Base-by-base conservation (phyloP, 2,888 invertebrate species). In the Eupithecia pulchellata region DNA sequence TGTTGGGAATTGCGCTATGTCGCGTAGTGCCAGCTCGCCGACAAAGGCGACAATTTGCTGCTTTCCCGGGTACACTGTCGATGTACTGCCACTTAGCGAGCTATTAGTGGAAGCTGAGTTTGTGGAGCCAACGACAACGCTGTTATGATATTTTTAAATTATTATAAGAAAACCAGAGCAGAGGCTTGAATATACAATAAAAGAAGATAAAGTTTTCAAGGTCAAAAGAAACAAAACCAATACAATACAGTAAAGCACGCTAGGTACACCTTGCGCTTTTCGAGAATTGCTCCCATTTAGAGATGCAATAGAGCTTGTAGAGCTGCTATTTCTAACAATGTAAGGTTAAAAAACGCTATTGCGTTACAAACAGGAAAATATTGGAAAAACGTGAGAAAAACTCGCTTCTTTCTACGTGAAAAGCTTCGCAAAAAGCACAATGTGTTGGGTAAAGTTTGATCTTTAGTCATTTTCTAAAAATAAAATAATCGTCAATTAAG, bases 1-100 rank as follows among this genome's bases (percentile, higher is more conserved):
- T 57, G 29, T 17, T 11, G 1, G 32, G 30, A 61, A 61, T 57
- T 29, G 57, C 14, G 13, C 32, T 5, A 34, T 25, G 34, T 61
- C 9, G 32, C 61, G 25, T 34, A 17, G 20, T 20, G 61, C 20
- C 61, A 34, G 34, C 61, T 27, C 25, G 61, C 69, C 69, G 65
- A 67, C 73, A 70, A 66, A 71, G 69, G 36, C 60, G 63, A 64
- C 71, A 69, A 73, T 75, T 72, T 47, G 42, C 64, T 68, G 67
- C 72, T 68, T 71, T 52, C 65, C 58, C 47, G 60, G 47, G 42
- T 36, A 36, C 47, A 39, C 61, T 39, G 29, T 58, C 34, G 34
- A 25, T 25, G 61, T 61, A 36, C 34, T 29, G 25, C 63, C 69
- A 67, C 71, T 68, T 47, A 66, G 63, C 65, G 62, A 66, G 61